Evolutionary conservation across 2,113 vertebrate species (phyloP).

Genomic region (Pavo muticus): DNA sequence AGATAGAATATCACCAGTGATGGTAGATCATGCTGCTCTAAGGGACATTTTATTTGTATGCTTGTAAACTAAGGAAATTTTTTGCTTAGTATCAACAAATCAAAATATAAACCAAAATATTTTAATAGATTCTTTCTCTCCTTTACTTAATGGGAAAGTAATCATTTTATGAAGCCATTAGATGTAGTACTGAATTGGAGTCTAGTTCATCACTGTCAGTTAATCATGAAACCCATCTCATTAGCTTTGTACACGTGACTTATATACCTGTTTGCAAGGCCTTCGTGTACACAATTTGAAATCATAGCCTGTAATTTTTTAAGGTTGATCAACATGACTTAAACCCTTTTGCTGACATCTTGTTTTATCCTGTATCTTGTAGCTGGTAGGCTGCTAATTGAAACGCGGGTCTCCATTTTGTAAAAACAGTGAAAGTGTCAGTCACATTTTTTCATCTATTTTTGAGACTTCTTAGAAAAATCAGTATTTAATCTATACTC

Average conservation of each 20-base stretch:
- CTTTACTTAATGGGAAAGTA: background rate
- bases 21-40: slow-evolving; percentile 6
- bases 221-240: background rate
- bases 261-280: background rate
- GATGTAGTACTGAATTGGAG: background rate
- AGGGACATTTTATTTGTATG: background rate
- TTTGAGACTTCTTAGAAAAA: background rate
- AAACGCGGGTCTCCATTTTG: background rate
- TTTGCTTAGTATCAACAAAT: background rate
- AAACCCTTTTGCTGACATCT: background rate
- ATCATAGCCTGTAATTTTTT: background rate
- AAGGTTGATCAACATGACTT: background rate
- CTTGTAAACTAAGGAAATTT: background rate
- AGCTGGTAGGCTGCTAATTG: background rate
- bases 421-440: background rate
- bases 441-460: background rate
- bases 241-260: background rate
- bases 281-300: background rate
- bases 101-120: background rate
- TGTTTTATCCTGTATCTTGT: background rate
- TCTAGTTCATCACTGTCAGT: background rate
- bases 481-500: background rate
- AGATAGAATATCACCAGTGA: background rate
- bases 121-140: background rate
- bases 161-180: slow-evolving; percentile 8